Evolutionary conservation across 2,888 invertebrate species (phyloP).

Genomic region (Holacanthella duospinosa): DNA sequence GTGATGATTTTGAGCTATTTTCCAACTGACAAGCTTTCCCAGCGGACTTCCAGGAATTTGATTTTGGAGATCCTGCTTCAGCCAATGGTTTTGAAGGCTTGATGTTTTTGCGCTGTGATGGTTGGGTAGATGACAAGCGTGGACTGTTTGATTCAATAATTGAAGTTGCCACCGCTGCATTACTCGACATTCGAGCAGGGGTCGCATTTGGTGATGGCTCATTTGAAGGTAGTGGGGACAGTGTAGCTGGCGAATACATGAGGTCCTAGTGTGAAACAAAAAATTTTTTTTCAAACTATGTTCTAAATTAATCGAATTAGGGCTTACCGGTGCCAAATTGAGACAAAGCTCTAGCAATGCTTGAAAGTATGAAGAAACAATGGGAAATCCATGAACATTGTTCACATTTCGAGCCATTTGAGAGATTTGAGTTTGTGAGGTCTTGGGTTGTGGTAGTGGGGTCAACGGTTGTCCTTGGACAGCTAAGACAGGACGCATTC

Average conservation of each 20-base stretch:
- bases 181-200: constrained; percentile 9
- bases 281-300: neutral
- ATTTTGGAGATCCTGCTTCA: neutral
- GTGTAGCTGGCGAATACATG: neutral
- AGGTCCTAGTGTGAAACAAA: neutral
- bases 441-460: neutral
- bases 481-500: neutral
- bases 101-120: neutral
- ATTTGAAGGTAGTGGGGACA: neutral
- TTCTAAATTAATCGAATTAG: neutral
- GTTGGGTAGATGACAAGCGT: neutral
- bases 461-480: neutral
- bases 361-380: constrained; percentile 16
- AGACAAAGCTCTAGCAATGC: constrained; percentile 19
- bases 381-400: constrained; percentile 5
- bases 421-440: constrained; percentile 5
- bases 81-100: neutral
- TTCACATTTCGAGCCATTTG: constrained; percentile 9
- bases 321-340: no score
- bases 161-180: neutral
- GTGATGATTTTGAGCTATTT: neutral
- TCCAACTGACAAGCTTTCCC: neutral
- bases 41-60: neutral
- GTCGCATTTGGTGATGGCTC: constrained; percentile 8
- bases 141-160: neutral